Conservation (phyloP, 1,140 invertebrate species). For the Plutomurus gul region DNA sequence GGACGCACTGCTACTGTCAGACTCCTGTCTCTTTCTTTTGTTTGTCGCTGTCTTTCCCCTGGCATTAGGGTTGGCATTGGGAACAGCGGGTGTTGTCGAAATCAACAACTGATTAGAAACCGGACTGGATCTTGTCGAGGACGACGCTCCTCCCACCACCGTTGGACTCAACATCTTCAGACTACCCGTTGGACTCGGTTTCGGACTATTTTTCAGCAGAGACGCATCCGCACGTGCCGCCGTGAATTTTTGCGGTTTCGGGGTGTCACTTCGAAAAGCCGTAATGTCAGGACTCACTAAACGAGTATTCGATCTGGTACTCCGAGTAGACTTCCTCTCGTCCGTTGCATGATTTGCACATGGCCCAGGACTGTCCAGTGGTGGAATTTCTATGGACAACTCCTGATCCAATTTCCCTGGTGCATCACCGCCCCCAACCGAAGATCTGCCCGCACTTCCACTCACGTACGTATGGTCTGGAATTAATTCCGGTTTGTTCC, state of each 20-base stretch:
- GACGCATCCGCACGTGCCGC: conserved; percentile 29
- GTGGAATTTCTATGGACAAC: conserved; percentile 75
- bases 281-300: conserved; percentile 52
- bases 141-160: background rate
- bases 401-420: conserved; percentile 61
- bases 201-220: conserved; percentile 48
- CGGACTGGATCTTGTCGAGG: conserved; percentile 40
- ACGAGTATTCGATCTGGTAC: conserved; percentile 50
- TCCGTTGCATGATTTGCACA: background rate
- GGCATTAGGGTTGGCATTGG: background rate
- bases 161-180: conserved; percentile 48
- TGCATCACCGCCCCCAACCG: background rate
- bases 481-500: conserved; percentile 34
- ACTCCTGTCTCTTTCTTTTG: conserved; percentile 76
- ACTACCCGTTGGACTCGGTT: conserved; percentile 52
- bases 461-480: conserved; percentile 33
- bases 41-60: conserved; percentile 41
- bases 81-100: background rate
- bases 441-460: background rate
- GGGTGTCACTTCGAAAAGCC: conserved; percentile 50
- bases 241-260: conserved; percentile 45
- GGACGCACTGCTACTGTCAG: conserved; percentile 67
- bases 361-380: background rate
- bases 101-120: conserved; percentile 25
- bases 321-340: conserved; percentile 44